phyloP scores from a whole-genome alignment of 2,113 vertebrate genomes.

The Larimichthys crocea region DNA sequence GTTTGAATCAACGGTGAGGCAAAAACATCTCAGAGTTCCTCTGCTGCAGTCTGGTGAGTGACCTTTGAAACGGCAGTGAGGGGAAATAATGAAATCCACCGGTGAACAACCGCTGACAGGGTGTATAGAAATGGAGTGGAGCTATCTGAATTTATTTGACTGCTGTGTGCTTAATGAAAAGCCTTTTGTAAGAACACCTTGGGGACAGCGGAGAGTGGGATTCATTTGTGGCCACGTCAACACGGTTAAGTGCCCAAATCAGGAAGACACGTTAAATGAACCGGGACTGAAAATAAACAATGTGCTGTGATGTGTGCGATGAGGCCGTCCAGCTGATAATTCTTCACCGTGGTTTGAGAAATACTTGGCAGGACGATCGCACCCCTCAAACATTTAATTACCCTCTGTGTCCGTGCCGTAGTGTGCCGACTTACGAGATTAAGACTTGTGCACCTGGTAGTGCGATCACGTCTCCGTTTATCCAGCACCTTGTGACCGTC shows the following conservation, averaged over 20 bases:
- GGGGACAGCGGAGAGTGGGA: slow-evolving; percentile 26
- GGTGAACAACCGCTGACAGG: slow-evolving; percentile 25
- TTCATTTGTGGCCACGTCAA: slow-evolving; percentile 32
- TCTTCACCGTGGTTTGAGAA: slow-evolving; percentile 12
- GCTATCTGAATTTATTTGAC: slow-evolving; percentile 24
- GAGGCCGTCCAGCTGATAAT: slow-evolving; percentile 26
- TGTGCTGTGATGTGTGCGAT: slow-evolving; percentile 10
- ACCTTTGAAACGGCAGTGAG: slow-evolving; percentile 32
- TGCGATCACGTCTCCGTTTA: neutral
- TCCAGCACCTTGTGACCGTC: neutral
- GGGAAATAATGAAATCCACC: slow-evolving; percentile 39
- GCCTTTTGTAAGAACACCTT: slow-evolving; percentile 17
- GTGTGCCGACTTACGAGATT: slow-evolving; percentile 14
- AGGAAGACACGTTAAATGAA: neutral
- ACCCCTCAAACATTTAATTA: slow-evolving; percentile 10
- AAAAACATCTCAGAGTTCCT: slow-evolving; percentile 20
- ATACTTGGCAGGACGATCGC: slow-evolving; percentile 26
- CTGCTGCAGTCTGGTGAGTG: slow-evolving; percentile 11
- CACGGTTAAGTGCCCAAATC: neutral
- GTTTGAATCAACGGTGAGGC: slow-evolving; percentile 14
- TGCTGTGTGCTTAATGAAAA: slow-evolving; percentile 41
- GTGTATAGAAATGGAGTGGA: slow-evolving; percentile 7
- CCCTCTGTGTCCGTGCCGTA: neutral
- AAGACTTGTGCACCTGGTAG: neutral
- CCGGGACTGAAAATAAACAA: slow-evolving; percentile 5